A percentile compares a stretch with the other conserved stretches of the same genome.
These are phyloP conservation scores for Tuberolachnus salignus DNA, from an alignment of 2,888 invertebrate species.

Conservation along the genomic window DNA sequence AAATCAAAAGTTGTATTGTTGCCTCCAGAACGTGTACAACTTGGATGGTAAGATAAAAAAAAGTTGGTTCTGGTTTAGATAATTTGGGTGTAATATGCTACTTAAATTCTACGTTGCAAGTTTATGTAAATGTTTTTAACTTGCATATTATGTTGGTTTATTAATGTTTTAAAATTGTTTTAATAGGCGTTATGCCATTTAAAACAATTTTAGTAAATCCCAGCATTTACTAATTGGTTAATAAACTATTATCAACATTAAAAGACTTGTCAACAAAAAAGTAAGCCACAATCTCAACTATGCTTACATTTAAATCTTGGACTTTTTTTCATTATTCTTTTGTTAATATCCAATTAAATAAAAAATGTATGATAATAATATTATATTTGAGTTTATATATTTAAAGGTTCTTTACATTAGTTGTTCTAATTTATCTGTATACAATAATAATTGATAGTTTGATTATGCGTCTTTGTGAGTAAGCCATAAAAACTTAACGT, in stretches of 20 bases:
- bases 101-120: conserved; percentile 89
- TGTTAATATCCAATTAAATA: too few species aligned
- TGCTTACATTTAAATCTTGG: too few species aligned
- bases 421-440: too few species aligned
- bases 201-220: too few species aligned
- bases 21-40: conserved; percentile 77
- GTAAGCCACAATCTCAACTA: too few species aligned
- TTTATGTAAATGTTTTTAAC: conserved; percentile 51
- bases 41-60: conserved; percentile 81
- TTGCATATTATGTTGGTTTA: not conserved
- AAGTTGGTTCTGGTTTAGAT: conserved; percentile 85
- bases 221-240: conserved; percentile 87
- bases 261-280: conserved; percentile 78
- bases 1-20: conserved; percentile 81
- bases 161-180: conserved; percentile 61
- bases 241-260: conserved; percentile 75
- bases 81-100: conserved; percentile 99
- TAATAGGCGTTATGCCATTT: conserved; percentile 81
- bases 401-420: too few species aligned
- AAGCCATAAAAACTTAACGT: too few species aligned
- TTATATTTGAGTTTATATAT: too few species aligned
- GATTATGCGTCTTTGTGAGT: too few species aligned
- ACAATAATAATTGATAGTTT: too few species aligned
- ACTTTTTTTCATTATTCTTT: too few species aligned
- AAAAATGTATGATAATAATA: too few species aligned